These are phyloP conservation scores for Homarus gammarus DNA, from an alignment of 2,888 invertebrate genomes.

Conservation along the genomic window DNA sequence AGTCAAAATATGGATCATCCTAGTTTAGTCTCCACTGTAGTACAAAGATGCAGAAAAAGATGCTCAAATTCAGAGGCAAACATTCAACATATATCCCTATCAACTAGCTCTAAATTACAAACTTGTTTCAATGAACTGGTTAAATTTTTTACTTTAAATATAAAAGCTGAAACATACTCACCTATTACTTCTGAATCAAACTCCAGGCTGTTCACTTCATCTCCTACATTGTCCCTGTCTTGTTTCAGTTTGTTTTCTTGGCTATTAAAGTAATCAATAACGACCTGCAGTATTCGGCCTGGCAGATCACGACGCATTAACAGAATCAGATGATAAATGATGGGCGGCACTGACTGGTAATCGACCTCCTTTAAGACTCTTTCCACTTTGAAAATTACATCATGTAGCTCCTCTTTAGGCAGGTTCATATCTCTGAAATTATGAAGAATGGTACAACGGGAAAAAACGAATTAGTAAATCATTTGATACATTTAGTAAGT, in stretches of 20 bases:
- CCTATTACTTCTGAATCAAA: slow-evolving; percentile 38
- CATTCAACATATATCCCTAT: too few relatives aligned
- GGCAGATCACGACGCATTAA: slow-evolving; percentile 55
- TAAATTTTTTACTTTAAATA: neutral
- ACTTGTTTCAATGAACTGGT: too few relatives aligned
- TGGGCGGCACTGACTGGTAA: slow-evolving; percentile 71
- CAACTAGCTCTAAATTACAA: too few relatives aligned
- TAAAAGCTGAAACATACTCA: slow-evolving; percentile 2
- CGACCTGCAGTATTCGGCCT: slow-evolving; percentile 26
- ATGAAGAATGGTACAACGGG: neutral
- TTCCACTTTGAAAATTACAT: slow-evolving; percentile 71
- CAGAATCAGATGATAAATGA: slow-evolving; percentile 68
- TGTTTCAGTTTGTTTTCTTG: slow-evolving; percentile 53
- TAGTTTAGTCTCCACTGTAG: too few relatives aligned
- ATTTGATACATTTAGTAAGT: too few relatives aligned
- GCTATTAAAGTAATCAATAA: slow-evolving; percentile 58
- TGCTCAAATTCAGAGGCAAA: too few relatives aligned
- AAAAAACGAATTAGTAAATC: neutral
- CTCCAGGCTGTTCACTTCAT: slow-evolving; percentile 25
- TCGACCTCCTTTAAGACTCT: slow-evolving; percentile 58
- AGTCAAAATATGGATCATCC: too few relatives aligned
- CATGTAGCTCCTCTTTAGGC: slow-evolving; percentile 63
- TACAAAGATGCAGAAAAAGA: too few relatives aligned
- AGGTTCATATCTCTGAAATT: slow-evolving; percentile 66
- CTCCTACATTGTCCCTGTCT: neutral